Percentiles rank a stretch among this genome's conserved stretches.
Evolutionary conservation across 2,113 vertebrate genomes (phyloP).

Genomic region (Paracyprichromis sp.): DNA sequence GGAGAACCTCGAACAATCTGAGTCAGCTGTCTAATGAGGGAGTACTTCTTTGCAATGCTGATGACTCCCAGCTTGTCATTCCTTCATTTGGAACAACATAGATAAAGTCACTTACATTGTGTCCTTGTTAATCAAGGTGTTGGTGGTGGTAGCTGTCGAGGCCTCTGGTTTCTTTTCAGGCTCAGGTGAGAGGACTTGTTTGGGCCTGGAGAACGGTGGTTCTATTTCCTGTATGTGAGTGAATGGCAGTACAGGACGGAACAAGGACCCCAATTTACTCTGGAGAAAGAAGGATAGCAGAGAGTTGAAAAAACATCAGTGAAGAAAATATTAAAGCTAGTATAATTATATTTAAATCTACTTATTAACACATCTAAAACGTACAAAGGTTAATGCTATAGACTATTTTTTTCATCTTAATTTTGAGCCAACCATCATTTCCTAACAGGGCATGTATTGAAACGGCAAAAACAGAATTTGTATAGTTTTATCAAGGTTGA

Average conservation of each 20-base stretch:
- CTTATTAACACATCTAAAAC: background rate
- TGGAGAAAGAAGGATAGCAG: slow-evolving; percentile 11
- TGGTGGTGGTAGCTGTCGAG: slow-evolving; percentile 61
- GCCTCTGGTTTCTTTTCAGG: slow-evolving; percentile 33
- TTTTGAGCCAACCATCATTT: background rate
- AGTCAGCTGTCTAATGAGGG: background rate
- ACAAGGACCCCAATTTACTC: slow-evolving; percentile 68
- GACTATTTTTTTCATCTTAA: background rate
- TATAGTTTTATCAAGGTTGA: background rate
- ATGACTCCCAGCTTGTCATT: too few species aligned
- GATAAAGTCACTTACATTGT: slow-evolving; percentile 73
- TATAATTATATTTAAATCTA: background rate
- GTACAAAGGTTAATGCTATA: background rate
- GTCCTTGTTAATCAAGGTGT: slow-evolving; percentile 67
- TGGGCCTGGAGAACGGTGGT: slow-evolving; percentile 65
- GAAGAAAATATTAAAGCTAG: background rate
- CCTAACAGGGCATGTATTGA: background rate
- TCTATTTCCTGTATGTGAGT: slow-evolving; percentile 73
- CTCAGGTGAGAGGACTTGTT: slow-evolving; percentile 47
- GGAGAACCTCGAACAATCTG: background rate
- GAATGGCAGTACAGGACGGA: slow-evolving; percentile 69
- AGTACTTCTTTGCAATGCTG: too few species aligned
- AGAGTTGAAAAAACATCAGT: background rate
- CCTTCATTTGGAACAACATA: background rate
- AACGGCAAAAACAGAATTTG: background rate